A percentile compares a stretch with the other conserved stretches of the same genome.
Conservation (phyloP, 2,888 invertebrate species). For the Melanostoma scalare region DNA sequence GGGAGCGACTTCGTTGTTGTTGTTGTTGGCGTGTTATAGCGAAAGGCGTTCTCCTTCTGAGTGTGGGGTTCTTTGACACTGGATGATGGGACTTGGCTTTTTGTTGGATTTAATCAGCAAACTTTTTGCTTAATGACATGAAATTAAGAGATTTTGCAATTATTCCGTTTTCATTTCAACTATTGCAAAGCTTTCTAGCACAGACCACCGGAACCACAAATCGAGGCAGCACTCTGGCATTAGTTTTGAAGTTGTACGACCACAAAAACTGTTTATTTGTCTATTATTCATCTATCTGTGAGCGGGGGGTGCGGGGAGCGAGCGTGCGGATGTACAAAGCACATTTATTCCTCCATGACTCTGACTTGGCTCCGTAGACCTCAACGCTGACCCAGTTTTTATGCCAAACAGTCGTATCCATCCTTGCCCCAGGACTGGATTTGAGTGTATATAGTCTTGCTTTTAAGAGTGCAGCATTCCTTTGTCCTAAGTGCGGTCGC, state of each 20-base stretch:
- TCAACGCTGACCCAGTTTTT: conserved; percentile 57
- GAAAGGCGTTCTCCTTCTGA: neutral
- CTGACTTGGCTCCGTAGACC: conserved; percentile 16
- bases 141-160: conserved; percentile 68
- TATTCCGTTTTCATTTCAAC: conserved; percentile 34
- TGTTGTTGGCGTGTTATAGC: conserved; percentile 1
- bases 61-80: conserved; percentile 13
- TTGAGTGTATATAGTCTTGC: conserved; percentile 9
- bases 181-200: conserved; percentile 13
- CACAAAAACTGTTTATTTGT: conserved; percentile 65
- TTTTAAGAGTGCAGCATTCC: conserved; percentile 59
- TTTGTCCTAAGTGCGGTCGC: conserved; percentile 65
- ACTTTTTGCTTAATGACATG: conserved; percentile 64
- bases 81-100: conserved; percentile 42
- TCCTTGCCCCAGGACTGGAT: neutral
- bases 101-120: conserved; percentile 67
- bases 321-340: conserved; percentile 27
- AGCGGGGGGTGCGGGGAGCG: neutral
- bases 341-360: conserved; percentile 23
- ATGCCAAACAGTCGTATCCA: conserved; percentile 7
- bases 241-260: conserved; percentile 52
- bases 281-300: conserved; percentile 54
- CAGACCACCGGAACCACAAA: conserved; percentile 15
- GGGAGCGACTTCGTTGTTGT: neutral
- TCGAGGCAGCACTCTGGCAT: conserved; percentile 41